Conservation (phyloP, 1,140 invertebrate genomes). For the Aphelinus atriplicis region DNA sequence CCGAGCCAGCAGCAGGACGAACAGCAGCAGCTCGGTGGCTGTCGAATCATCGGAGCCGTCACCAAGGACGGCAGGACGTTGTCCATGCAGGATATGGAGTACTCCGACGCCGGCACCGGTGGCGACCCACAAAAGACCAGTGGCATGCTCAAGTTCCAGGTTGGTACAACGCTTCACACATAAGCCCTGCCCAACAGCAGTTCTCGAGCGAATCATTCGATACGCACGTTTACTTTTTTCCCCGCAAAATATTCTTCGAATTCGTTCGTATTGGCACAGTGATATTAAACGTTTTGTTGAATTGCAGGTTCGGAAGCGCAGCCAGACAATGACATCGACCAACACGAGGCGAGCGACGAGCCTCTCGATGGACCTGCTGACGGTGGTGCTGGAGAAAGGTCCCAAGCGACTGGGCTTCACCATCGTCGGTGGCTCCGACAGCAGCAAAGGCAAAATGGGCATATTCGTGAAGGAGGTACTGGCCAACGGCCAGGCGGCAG, state of each 20-base stretch:
- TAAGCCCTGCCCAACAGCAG: too few species aligned
- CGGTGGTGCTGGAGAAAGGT: conserved; percentile 68
- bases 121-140: conserved; percentile 50
- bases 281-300: neutral
- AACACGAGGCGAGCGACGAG: conserved; percentile 50
- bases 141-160: conserved; percentile 63
- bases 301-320: conserved; percentile 49
- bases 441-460: conserved; percentile 74
- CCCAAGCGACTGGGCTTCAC: conserved; percentile 78
- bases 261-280: neutral
- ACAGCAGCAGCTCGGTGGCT: conserved; percentile 14
- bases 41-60: conserved; percentile 44
- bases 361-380: conserved; percentile 55
- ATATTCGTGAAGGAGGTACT: conserved; percentile 80
- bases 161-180: conserved; percentile 18
- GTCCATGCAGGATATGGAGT: conserved; percentile 24
- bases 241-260: too few species aligned
- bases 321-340: conserved; percentile 32
- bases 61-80: conserved; percentile 45
- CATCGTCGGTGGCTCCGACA: conserved; percentile 79
- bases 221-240: too few species aligned
- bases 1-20: too few species aligned
- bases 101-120: neutral
- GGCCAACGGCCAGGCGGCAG: conserved; percentile 74
- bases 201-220: too few species aligned